Evolutionary conservation across 2,888 invertebrate genomes (phyloP).

Genomic region (Pogonocherus hispidulus): DNA sequence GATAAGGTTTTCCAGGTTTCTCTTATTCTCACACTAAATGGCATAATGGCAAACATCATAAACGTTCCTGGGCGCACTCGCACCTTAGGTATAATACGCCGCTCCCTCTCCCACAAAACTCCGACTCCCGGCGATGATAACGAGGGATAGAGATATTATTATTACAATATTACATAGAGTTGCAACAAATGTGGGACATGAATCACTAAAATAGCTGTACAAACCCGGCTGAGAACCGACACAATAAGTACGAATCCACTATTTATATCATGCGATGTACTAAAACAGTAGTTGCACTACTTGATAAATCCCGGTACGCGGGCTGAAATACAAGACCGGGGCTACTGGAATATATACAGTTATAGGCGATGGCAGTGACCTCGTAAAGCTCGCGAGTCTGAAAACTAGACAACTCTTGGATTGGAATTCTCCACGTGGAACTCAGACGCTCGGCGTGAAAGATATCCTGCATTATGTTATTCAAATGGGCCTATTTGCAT

Average conservation of each 20-base stretch:
- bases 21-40: too few species aligned
- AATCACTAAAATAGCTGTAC: too few species aligned
- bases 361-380: conserved; percentile 32
- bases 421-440: conserved; percentile 24
- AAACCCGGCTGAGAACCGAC: background rate
- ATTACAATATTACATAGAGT: too few species aligned
- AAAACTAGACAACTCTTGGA: conserved; percentile 30
- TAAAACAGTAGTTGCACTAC: background rate
- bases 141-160: too few species aligned
- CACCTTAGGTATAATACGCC: too few species aligned
- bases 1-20: too few species aligned
- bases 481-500: conserved; percentile 12
- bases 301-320: conserved; percentile 3
- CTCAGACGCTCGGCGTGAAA: conserved; percentile 18
- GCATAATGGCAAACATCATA: too few species aligned
- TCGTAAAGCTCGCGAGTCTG: conserved; percentile 31
- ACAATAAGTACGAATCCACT: background rate
- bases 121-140: too few species aligned
- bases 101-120: too few species aligned
- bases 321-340: conserved; percentile 25
- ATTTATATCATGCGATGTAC: background rate
- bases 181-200: too few species aligned
- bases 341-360: conserved; percentile 24
- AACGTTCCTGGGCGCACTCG: too few species aligned
- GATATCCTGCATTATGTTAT: conserved; percentile 14